Conservation (phyloP, 2,113 vertebrate genomes). For the Gallinago media region DNA sequence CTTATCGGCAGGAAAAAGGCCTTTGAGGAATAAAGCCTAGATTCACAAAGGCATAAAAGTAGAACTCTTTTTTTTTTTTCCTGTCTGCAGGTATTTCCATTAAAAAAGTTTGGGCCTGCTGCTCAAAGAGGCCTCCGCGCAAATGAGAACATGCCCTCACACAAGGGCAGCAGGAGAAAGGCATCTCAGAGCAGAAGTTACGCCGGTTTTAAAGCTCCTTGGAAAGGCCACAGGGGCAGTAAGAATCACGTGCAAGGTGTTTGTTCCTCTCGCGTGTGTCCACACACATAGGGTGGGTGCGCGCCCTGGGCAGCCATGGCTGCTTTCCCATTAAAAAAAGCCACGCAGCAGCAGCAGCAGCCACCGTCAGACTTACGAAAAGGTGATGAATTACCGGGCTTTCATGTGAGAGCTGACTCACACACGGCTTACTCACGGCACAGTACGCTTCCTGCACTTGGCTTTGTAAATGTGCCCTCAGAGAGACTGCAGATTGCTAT, state of each 20-base stretch:
- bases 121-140: neutral
- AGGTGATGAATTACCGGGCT: neutral
- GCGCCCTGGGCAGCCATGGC: neutral
- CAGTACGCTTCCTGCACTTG: neutral
- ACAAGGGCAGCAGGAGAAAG: neutral
- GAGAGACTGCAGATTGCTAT: neutral
- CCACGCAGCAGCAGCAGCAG: neutral
- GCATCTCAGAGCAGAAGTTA: neutral
- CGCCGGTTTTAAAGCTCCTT: accelerated
- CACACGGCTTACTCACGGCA: neutral
- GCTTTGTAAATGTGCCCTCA: neutral
- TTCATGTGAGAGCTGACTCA: neutral
- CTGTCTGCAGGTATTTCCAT: neutral
- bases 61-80: neutral
- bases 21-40: conserved; percentile 51
- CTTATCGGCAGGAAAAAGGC: neutral
- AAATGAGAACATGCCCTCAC: neutral
- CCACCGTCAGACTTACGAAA: neutral
- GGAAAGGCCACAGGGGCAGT: neutral
- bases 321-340: neutral
- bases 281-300: accelerated
- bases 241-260: accelerated
- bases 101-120: neutral
- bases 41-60: conserved; percentile 32
- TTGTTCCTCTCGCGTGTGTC: neutral